These are phyloP conservation scores for Chlorospingus flavigularis DNA, from an alignment of 2,797 vertebrate species.

Conservation along the genomic window DNA sequence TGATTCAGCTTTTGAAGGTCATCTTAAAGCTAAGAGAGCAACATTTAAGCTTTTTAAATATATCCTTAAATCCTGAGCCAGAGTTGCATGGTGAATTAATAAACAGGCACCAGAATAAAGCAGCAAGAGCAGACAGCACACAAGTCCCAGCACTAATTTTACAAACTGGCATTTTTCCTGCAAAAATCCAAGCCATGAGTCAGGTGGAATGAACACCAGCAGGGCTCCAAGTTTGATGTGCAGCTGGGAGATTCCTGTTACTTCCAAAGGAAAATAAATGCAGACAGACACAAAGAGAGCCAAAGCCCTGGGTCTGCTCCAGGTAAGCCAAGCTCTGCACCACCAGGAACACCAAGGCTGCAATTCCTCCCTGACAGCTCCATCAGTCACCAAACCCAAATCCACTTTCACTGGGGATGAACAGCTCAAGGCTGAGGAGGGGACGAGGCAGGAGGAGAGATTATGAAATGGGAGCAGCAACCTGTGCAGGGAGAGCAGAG, in stretches of 20 bases:
- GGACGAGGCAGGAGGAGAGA: neutral
- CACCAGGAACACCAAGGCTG: neutral
- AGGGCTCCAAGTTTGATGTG: neutral
- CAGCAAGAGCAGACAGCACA: rapidly evolving
- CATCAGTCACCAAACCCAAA: neutral
- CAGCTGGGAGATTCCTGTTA: neutral
- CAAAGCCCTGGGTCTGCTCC: neutral
- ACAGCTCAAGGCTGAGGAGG: neutral
- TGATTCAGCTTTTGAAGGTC: slow-evolving; percentile 37
- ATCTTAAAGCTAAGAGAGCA: neutral
- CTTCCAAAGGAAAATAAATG: neutral
- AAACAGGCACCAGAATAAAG: neutral
- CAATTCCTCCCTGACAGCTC: neutral
- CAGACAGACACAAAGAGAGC: neutral
- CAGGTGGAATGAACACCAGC: neutral
- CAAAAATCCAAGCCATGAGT: neutral
- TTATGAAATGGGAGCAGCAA: neutral
- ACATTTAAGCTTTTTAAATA: neutral
- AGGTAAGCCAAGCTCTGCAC: neutral
- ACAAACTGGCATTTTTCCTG: neutral
- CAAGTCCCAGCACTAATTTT: neutral
- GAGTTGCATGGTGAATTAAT: neutral
- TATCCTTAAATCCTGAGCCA: neutral
- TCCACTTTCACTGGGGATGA: neutral
- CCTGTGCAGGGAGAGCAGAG: neutral